These are phyloP conservation scores for Tiliacea citrago DNA, from an alignment of 2,888 invertebrate genomes.

Conservation along the genomic window DNA sequence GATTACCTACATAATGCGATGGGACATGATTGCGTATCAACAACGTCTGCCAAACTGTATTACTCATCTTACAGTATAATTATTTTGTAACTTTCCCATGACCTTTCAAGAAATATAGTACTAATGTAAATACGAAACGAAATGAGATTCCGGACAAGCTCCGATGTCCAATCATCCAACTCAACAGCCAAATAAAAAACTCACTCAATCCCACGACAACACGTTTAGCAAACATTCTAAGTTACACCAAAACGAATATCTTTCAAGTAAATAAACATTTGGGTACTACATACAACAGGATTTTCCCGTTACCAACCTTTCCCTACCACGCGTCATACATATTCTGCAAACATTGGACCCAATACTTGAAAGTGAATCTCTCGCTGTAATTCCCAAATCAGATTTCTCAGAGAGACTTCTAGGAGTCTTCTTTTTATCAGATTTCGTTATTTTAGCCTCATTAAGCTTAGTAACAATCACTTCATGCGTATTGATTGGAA, in stretches of 20 bases:
- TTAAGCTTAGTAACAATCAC: slow-evolving; percentile 75
- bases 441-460: slow-evolving; percentile 77
- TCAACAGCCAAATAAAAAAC: slow-evolving; percentile 38
- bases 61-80: not conserved
- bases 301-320: slow-evolving; percentile 76
- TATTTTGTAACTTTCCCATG: not conserved
- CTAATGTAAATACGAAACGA: slow-evolving; percentile 36
- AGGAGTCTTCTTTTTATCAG: slow-evolving; percentile 78
- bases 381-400: slow-evolving; percentile 77
- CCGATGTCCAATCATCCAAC: slow-evolving; percentile 25
- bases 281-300: slow-evolving; percentile 22
- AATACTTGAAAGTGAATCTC: slow-evolving; percentile 88
- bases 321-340: slow-evolving; percentile 90
- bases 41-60: not conserved
- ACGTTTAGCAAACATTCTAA: slow-evolving; percentile 49
- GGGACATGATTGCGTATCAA: not conserved
- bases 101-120: slow-evolving; percentile 20
- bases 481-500: slow-evolving; percentile 72
- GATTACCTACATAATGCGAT: not conserved
- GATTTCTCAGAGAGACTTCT: slow-evolving; percentile 81
- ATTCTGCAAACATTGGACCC: slow-evolving; percentile 92
- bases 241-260: slow-evolving; percentile 57
- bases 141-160: slow-evolving; percentile 20
- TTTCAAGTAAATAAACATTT: slow-evolving; percentile 63
- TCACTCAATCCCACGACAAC: slow-evolving; percentile 26